Evolutionary conservation across 2,113 vertebrate species (phyloP).

Genomic region (Tretioscincus oriximinensis): DNA sequence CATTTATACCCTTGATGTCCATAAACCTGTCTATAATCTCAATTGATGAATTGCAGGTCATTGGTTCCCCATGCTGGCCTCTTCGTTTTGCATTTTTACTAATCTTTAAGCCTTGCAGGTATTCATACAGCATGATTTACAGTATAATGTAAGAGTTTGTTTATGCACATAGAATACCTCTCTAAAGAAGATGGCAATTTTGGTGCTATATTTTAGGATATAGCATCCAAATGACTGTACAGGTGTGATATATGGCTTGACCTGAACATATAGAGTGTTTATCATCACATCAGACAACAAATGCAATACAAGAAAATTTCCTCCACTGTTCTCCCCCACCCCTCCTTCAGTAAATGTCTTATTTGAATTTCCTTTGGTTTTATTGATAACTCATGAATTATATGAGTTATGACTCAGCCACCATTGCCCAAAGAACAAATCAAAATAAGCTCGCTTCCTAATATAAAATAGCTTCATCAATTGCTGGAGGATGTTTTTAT

Average conservation of each 20-base stretch:
- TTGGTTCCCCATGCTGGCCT: slow-evolving; percentile 56
- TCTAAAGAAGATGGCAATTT: slow-evolving; percentile 29
- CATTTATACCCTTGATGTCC: too few relatives aligned
- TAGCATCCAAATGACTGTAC: background rate
- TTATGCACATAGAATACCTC: slow-evolving; percentile 17
- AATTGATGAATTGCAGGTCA: slow-evolving; percentile 60
- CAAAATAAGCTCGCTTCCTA: background rate
- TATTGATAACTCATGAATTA: background rate
- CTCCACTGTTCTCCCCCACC: background rate
- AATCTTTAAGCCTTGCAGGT: slow-evolving; percentile 39
- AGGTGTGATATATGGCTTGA: slow-evolving; percentile 27
- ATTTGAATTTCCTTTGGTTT: slow-evolving; percentile 19
- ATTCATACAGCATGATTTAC: slow-evolving; percentile 36
- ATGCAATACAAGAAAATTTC: background rate
- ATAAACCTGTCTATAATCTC: too few relatives aligned
- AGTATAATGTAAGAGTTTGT: slow-evolving; percentile 35
- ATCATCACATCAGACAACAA: slow-evolving; percentile 10
- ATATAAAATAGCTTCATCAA: background rate
- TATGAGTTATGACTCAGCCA: background rate
- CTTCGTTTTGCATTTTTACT: slow-evolving; percentile 47
- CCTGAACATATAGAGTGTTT: slow-evolving; percentile 12
- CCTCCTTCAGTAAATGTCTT: background rate
- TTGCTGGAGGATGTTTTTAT: background rate
- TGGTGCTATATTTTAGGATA: background rate
- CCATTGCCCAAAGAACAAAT: slow-evolving; percentile 3